Percentiles rank a stretch among this genome's conserved stretches.
These are phyloP conservation scores for Kryphioiulus occultus DNA, from an alignment of 2,888 invertebrate genomes.

Conservation along the genomic window DNA sequence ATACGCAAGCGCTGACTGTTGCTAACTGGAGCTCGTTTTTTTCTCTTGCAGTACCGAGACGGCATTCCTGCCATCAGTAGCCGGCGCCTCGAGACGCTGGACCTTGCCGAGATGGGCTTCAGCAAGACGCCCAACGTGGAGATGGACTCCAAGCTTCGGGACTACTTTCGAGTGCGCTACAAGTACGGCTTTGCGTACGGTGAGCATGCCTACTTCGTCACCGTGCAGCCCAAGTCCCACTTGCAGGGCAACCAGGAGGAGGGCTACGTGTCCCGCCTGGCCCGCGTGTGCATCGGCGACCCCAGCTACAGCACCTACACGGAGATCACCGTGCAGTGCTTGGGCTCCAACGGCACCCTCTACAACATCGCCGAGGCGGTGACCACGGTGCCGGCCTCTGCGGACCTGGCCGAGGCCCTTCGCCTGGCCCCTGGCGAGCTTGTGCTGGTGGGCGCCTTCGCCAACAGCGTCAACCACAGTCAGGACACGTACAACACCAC, in stretches of 20 bases:
- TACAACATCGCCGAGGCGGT: conserved; percentile 95
- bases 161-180: conserved; percentile 94
- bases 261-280: conserved; percentile 87
- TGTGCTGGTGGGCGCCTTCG: conserved; percentile 86
- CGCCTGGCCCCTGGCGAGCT: conserved; percentile 81
- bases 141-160: conserved; percentile 91
- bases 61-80: conserved; percentile 92
- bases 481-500: conserved; percentile 83
- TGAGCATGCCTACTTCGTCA: conserved; percentile 93
- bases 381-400: conserved; percentile 78
- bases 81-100: conserved; percentile 79
- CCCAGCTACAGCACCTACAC: conserved; percentile 96
- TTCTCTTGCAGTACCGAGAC: conserved; percentile 71
- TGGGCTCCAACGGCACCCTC: conserved; percentile 69
- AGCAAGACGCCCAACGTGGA: conserved; percentile 84
- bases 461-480: conserved; percentile 86
- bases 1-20: no score
- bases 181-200: conserved; percentile 95
- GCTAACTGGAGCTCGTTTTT: not conserved
- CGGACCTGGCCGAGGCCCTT: conserved; percentile 65
- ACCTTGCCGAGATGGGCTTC: conserved; percentile 83
- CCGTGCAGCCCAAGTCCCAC: conserved; percentile 92
- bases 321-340: conserved; percentile 91
- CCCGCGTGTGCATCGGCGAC: conserved; percentile 93
- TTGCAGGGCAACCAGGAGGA: conserved; percentile 86